These are phyloP conservation scores for Sinocyclocheilus maitianheensis DNA, from an alignment of 2,113 vertebrate species.

Conservation along the genomic window DNA sequence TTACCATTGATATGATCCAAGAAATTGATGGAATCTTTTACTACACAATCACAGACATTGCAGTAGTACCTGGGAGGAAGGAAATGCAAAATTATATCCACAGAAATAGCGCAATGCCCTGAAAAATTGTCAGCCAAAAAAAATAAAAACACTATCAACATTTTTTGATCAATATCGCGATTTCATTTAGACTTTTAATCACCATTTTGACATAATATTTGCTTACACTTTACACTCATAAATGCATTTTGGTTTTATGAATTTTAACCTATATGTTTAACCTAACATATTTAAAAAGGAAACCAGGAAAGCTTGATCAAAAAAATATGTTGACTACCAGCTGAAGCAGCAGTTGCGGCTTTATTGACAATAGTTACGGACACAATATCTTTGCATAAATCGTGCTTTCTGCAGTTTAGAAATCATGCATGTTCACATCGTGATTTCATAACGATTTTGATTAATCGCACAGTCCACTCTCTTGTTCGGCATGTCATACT, in stretches of 20 bases:
- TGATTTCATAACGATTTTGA: too few relatives aligned
- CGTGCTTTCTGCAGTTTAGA: too few relatives aligned
- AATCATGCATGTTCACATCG: too few relatives aligned
- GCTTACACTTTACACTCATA: neutral
- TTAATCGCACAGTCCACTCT: too few relatives aligned
- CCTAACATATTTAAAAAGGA: neutral
- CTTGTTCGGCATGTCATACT: neutral
- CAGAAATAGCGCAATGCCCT: neutral
- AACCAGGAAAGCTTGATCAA: neutral
- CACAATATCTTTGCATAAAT: neutral
- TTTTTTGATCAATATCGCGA: too few relatives aligned
- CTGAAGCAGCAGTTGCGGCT: neutral
- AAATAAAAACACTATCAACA: too few relatives aligned
- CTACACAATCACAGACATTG: slow-evolving; percentile 98
- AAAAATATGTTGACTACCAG: neutral
- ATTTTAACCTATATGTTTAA: too few relatives aligned
- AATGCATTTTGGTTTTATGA: neutral
- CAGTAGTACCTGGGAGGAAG: slow-evolving; percentile 87
- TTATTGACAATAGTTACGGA: neutral
- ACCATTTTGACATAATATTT: neutral
- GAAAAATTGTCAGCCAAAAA: neutral
- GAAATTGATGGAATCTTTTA: slow-evolving; percentile 99
- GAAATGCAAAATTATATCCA: neutral
- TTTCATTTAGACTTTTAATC: too few relatives aligned
- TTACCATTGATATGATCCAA: slow-evolving; percentile 99